phyloP scores from a whole-genome alignment of 2,797 vertebrate species.

The Hoplostethus atlanticus region DNA sequence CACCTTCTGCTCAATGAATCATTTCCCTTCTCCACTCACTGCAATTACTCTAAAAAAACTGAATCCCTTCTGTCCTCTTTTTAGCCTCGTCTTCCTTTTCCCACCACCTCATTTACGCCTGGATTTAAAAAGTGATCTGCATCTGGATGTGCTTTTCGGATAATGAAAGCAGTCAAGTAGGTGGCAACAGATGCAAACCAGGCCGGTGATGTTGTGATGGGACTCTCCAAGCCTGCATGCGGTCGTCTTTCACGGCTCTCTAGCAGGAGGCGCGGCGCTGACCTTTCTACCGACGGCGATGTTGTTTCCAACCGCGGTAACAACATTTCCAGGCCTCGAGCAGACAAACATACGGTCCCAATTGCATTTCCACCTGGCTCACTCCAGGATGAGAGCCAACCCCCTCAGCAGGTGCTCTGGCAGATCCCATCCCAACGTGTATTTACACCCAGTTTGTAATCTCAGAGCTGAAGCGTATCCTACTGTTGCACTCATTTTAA shows the following conservation, averaged over 20 bases:
- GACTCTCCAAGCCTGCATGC: too few relatives aligned
- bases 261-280: too few relatives aligned
- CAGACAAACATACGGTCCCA: background rate
- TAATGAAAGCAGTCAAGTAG: background rate
- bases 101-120: background rate
- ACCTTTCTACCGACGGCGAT: background rate
- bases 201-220: too few relatives aligned
- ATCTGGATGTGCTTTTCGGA: constrained; percentile 12
- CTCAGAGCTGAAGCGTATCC: too few relatives aligned
- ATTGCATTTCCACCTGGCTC: constrained; percentile 2
- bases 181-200: too few relatives aligned
- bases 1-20: background rate
- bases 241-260: too few relatives aligned
- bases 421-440: background rate
- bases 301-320: background rate
- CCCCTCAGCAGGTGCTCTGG: too few relatives aligned
- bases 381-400: too few relatives aligned
- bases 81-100: background rate
- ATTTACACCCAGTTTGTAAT: too few relatives aligned
- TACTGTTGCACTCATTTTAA: too few relatives aligned
- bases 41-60: background rate
- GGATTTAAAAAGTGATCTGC: constrained; percentile 5
- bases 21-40: background rate
- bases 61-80: too few relatives aligned
- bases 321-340: background rate